phyloP scores from a whole-genome alignment of 2,113 vertebrate genomes.

The Microtus montanus region DNA sequence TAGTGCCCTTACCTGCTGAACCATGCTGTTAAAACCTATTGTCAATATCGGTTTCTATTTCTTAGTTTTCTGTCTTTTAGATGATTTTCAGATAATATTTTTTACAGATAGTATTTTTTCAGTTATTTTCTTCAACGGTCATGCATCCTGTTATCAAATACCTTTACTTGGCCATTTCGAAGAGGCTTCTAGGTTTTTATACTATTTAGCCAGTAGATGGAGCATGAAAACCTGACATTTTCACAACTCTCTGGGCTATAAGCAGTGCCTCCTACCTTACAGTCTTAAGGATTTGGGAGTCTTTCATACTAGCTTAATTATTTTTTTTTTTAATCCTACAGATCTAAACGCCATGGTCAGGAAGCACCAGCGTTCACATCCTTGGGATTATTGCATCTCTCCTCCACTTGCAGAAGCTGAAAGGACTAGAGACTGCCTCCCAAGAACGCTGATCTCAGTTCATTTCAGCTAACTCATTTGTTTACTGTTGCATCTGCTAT shows the following conservation, averaged over 20 bases:
- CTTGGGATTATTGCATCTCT: neutral
- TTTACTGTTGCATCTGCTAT: neutral
- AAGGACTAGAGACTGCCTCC: neutral
- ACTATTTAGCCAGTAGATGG: slow-evolving; percentile 69
- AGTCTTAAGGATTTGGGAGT: neutral
- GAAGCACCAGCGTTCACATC: neutral
- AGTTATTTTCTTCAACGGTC: neutral
- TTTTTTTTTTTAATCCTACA: neutral
- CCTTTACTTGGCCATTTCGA: neutral
- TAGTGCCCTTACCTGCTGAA: neutral
- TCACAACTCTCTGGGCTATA: neutral
- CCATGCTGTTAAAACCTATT: neutral
- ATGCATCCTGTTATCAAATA: neutral
- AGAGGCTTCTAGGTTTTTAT: slow-evolving; percentile 45
- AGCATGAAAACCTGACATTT: slow-evolving; percentile 70
- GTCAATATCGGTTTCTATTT: slow-evolving; percentile 24
- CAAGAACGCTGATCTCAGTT: neutral
- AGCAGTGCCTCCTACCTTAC: neutral
- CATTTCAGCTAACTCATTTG: neutral
- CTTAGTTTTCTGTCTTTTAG: neutral
- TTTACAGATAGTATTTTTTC: neutral
- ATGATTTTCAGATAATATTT: neutral
- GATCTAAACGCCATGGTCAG: neutral
- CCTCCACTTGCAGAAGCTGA: neutral
- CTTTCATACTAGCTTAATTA: neutral